Evolutionary conservation across 2,797 vertebrate genomes (phyloP), one percentile per base, ranked within the genome.

Genomic region (Eptatretus atami): DNA sequence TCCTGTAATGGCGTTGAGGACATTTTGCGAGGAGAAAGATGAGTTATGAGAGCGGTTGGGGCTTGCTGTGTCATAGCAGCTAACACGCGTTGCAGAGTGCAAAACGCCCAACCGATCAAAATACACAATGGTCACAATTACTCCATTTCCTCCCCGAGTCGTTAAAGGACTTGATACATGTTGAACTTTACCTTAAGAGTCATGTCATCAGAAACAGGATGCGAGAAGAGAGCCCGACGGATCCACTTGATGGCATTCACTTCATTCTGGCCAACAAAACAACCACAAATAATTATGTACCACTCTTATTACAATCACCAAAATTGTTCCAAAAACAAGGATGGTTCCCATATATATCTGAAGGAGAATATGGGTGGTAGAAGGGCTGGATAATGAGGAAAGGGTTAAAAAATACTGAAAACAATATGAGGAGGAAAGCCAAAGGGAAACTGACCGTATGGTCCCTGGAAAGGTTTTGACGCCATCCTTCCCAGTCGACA

Each of bases 201-300:
- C 85, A 92, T 94, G 73, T 92, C 86, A 65, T 92, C 87, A 0
- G 87, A 94, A n/a, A 72, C 87, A 92, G 69, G 87, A 94, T 0
- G 87, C 87, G 9, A 94, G 76, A 69, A 90, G 74, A 80, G 82
- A 81, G 63, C 85, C 85, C 52, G 84, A 87, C 1, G 87, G 87
- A 70, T 94, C 84, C 86, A 92, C 68, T 93, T 93, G 73, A 93
- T 93, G 71, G 84, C 84, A 44, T 88, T 94, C 53, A 93, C 86
- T 71, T 93, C 86, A 52, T 92, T 94, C 86, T 93, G 78, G 66
- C 57, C 74, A n/a, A 75, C 77, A 15, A 64, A 54, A 72, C 12
- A 64, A 54, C 6, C 6, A 6, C 60, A 55, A 54, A 14, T 3
- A 15, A 11, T n/a, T 6, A 44, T 65, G n/a, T n/a, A 63, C 52